Evolutionary conservation across 2,113 vertebrate genomes (phyloP), one percentile per base, ranked within the genome.

Genomic region (Halcyon senegalensis): DNA sequence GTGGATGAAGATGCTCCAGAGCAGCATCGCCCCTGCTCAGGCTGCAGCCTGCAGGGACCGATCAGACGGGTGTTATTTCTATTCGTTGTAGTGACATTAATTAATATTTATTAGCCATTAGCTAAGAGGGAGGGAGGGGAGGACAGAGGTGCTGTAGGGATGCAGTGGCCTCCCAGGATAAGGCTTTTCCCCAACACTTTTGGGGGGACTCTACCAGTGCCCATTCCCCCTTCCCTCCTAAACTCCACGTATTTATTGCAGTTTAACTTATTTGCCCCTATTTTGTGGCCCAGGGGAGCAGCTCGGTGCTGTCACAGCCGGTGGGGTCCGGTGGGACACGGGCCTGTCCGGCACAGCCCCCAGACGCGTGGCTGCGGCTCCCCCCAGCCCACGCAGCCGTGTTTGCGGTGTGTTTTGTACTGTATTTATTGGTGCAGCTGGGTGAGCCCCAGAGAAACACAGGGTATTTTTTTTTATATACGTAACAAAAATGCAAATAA

Each of bases 381-480:
- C 72, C 77, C 7, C 48, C 10, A 6, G 33, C 64, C 72, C 70
- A 28, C 43, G 8, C n/a, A 4, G n/a, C n/a, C 4, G 11, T 30
- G 12, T 8, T 28, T 63, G 55, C 46, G 2, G 11, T 3, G 59
- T 6, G 20, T 84, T 97, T 96, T 78, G 81, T 84, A 89, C 90
- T 78, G 27, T 96, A 96, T 96, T 95, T 94, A 96, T 94, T 89
- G 73, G 87, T 51, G 76, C 91, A 60, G 73, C 88, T 91, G 92
- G 87, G 79, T 31, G 33, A 90, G 62, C 76, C 86, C 91, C 72
- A 11, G 25, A 43, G 72, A 43, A 79, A 79, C 13, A 63, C 48
- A 3, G 3, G 63, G 35, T 48, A 5, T 2, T 50, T 84, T 86
- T 95, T 95, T 89, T n/a, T n/a, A n/a, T 50, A 43, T 94, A 69